phyloP scores from a whole-genome alignment of 1,140 invertebrate genomes.

The Acromyrmex charruanus region DNA sequence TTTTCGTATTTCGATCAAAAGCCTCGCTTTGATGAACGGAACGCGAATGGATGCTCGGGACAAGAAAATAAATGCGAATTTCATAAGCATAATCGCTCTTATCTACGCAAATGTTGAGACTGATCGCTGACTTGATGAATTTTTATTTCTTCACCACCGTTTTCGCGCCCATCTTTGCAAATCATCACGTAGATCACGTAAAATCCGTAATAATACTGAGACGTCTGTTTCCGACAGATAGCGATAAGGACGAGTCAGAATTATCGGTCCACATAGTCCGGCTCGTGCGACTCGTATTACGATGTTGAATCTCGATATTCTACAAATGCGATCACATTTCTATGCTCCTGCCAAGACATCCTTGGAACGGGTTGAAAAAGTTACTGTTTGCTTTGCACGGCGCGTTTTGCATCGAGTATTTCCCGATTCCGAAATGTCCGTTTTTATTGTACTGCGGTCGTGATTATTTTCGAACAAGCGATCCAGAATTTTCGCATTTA shows the following conservation, averaged over 20 bases:
- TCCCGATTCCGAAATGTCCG: background rate
- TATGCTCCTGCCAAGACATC: background rate
- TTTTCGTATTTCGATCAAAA: slow-evolving; percentile 4
- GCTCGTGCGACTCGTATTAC: background rate
- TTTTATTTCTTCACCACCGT: background rate
- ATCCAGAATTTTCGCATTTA: slow-evolving; percentile 33
- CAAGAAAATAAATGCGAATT: slow-evolving; percentile 69
- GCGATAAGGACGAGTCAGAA: slow-evolving; percentile 67
- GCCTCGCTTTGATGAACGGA: slow-evolving; percentile 63
- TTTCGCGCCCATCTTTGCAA: slow-evolving; percentile 76
- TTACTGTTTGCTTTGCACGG: slow-evolving; percentile 32
- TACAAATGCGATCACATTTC: background rate
- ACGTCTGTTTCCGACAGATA: slow-evolving; percentile 71
- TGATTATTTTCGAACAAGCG: slow-evolving; percentile 35
- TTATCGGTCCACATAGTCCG: slow-evolving; percentile 29
- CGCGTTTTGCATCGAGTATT: slow-evolving; percentile 45
- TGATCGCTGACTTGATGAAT: slow-evolving; percentile 64
- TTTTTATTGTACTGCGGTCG: slow-evolving; percentile 7
- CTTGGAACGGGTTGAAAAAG: slow-evolving; percentile 25
- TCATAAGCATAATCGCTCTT: slow-evolving; percentile 57
- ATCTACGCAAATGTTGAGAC: slow-evolving; percentile 76
- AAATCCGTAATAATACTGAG: slow-evolving; percentile 73
- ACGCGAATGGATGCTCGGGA: slow-evolving; percentile 9
- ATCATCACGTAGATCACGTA: slow-evolving; percentile 60
- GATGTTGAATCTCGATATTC: slow-evolving; percentile 8